Base-by-base conservation (phyloP, 2,113 vertebrate species). In the Lepus americanus region DNA sequence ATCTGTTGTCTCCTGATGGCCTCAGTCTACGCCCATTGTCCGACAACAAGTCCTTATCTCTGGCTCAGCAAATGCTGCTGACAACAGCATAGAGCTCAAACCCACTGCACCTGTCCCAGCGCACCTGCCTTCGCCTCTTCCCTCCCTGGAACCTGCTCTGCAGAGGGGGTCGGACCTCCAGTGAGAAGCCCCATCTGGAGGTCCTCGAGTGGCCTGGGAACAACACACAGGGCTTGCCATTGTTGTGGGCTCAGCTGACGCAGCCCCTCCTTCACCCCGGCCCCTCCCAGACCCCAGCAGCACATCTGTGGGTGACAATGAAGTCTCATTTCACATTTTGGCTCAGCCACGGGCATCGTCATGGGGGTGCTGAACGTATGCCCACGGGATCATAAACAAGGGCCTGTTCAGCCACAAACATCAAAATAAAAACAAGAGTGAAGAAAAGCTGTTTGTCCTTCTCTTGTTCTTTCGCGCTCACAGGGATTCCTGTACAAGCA, bases 241-340 rank as follows among this genome's bases (percentile, higher is more conserved):
- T 93, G 94, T 88, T 36, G 12, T 0, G 1, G 3, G 36, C 61
- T 73, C 79, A 23, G 72, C 82, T 36, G 86, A 66, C 5, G 27
- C 27, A 22, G 27, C 33, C 36, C 51, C 69, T 66, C 36, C 20
- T 16, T 4, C 20, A 23, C 53, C 0, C 2, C 1, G 12, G 25
- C 49, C 73, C 72, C 1, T 13, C 49, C 81, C 69, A 70, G 70
- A 9, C 92, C 70, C 66, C 4, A 31, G 70, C 72, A 13, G 82
- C 92, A 89, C 95, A 97, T 97, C 94, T 97, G 97, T 31, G 31
- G 69, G 27, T 73, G 78, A 96, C 97, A 96, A 76, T 87, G 80
- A 44, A 63, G 22, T 80, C 66, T 92, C 80, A 81, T 87, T 80
- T 94, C 92, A 88, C 72, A 70, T 87, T 80, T 92, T 88, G 93